Evolutionary conservation across 2,113 vertebrate species (phyloP).

Genomic region (pig (Sus scrofa)): T2T-Sscrofa CM000820.6:137475001-137475500

Average conservation of each 20-base stretch:
- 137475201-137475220: neutral
- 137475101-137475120: neutral
- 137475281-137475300: neutral
- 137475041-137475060: neutral
- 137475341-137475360: neutral
- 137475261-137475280: neutral
- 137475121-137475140: neutral
- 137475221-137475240: neutral
- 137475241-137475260: neutral
- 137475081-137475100: neutral
- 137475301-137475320: neutral
- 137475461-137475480: neutral
- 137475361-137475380: neutral
- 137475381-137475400: neutral
- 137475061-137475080: neutral
- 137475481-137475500: neutral
- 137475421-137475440: neutral
- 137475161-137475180: neutral
- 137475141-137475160: neutral
- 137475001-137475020: neutral
- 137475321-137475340: neutral
- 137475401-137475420: neutral
- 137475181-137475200: neutral
- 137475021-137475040: neutral
- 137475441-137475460: neutral